Percentiles rank a stretch among this genome's conserved stretches.
phyloP scores from a whole-genome alignment of 1,140 invertebrate species.

The Melitaea cinxia region DNA sequence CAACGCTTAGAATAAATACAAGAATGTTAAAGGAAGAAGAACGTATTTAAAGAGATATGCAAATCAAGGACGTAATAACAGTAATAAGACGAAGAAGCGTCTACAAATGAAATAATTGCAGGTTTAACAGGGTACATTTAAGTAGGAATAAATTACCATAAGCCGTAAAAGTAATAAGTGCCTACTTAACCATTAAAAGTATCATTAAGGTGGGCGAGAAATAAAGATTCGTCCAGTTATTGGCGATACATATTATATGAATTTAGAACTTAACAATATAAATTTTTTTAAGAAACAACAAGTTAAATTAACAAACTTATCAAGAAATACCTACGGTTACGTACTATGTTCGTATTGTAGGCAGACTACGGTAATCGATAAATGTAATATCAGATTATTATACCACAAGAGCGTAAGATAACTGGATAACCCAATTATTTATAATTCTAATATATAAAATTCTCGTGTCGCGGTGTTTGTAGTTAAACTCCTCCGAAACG shows the following conservation, averaged over 20 bases:
- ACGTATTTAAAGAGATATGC: constrained; percentile 18
- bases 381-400: constrained; percentile 17
- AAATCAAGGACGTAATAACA: constrained; percentile 17
- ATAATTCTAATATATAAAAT: too few relatives aligned
- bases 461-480: too few relatives aligned
- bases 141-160: neutral
- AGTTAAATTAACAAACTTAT: too few relatives aligned
- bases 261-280: too few relatives aligned
- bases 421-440: too few relatives aligned
- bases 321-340: too few relatives aligned
- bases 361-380: constrained; percentile 14
- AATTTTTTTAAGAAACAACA: too few relatives aligned
- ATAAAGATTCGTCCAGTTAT: too few relatives aligned
- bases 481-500: too few relatives aligned
- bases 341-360: neutral
- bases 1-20: constrained; percentile 18
- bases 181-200: neutral
- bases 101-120: neutral
- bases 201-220: too few relatives aligned
- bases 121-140: neutral
- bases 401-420: constrained; percentile 18
- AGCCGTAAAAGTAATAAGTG: constrained; percentile 11
- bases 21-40: constrained; percentile 16
- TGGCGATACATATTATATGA: too few relatives aligned
- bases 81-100: constrained; percentile 9